phyloP scores from a whole-genome alignment of 2,797 vertebrate genomes.

The Limosa lapponica region DNA sequence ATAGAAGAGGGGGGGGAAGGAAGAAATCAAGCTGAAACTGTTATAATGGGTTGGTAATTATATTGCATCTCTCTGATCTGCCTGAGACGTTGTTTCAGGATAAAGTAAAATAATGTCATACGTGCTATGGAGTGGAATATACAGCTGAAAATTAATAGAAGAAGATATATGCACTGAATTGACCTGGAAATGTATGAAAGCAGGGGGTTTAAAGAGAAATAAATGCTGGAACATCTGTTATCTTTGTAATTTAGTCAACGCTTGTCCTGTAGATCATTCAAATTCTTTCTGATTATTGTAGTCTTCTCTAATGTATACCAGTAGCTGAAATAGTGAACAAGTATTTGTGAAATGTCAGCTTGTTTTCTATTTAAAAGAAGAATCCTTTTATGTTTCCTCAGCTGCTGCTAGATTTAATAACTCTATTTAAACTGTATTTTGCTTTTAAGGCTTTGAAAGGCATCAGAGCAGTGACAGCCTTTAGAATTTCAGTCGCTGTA shows the following conservation, averaged over 20 bases:
- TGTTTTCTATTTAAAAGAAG: constrained; percentile 14
- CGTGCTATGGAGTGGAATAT: background rate
- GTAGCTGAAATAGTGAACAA: constrained; percentile 36
- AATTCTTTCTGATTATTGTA: constrained; percentile 48
- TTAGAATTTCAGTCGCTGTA: constrained; percentile 8
- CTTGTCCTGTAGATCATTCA: constrained; percentile 47
- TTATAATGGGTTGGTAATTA: background rate
- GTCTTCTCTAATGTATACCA: constrained; percentile 20
- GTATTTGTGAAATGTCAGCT: constrained; percentile 38
- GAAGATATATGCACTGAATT: background rate
- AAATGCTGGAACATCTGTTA: constrained; percentile 55
- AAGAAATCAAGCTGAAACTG: background rate
- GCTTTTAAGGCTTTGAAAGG: constrained; percentile 6
- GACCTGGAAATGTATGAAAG: constrained; percentile 21
- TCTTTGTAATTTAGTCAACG: constrained; percentile 37
- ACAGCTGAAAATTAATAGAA: background rate
- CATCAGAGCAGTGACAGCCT: background rate
- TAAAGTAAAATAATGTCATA: background rate
- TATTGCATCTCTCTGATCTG: background rate
- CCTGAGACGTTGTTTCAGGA: background rate
- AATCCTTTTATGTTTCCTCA: constrained; percentile 42
- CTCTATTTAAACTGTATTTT: constrained; percentile 43
- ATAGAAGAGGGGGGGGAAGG: rapidly evolving
- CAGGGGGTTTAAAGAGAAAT: constrained; percentile 2
- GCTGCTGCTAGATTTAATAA: constrained; percentile 44